These are phyloP conservation scores for Camponotus floridanus DNA, from an alignment of 1,140 invertebrate species.

Conservation along the genomic window DNA sequence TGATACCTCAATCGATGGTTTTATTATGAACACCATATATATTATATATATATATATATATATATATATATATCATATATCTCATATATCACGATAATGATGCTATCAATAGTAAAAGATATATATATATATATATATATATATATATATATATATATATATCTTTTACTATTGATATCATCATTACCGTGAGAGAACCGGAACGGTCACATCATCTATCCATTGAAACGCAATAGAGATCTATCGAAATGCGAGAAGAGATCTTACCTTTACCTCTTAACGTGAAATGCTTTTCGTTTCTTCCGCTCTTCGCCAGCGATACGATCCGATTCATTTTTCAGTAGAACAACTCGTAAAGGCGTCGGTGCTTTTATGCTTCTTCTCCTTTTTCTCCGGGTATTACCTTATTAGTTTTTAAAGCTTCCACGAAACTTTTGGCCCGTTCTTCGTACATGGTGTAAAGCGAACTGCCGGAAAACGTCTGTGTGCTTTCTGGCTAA, in stretches of 20 bases:
- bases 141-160: slow-evolving; percentile 25
- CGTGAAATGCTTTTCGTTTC: slow-evolving; percentile 38
- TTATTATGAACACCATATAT: slow-evolving; percentile 67
- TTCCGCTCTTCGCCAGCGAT: not conserved
- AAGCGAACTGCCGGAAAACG: slow-evolving; percentile 3
- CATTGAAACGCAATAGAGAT: slow-evolving; percentile 67
- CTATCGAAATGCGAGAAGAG: slow-evolving; percentile 50
- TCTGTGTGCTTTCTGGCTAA: slow-evolving; percentile 36
- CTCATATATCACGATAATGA: no score
- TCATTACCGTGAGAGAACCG: not conserved
- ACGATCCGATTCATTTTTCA: slow-evolving; percentile 48
- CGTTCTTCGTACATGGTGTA: not conserved
- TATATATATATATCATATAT: no score
- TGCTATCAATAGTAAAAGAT: no score
- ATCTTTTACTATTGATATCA: slow-evolving; percentile 27
- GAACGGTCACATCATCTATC: slow-evolving; percentile 48
- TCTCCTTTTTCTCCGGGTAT: slow-evolving; percentile 5
- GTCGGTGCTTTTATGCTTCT: slow-evolving; percentile 23
- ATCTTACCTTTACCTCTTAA: slow-evolving; percentile 63
- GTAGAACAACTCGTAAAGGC: slow-evolving; percentile 21
- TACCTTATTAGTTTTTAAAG: slow-evolving; percentile 48
- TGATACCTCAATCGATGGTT: slow-evolving; percentile 67
- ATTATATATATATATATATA: not conserved
- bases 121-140: slow-evolving; percentile 25
- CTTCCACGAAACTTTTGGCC: slow-evolving; percentile 34